phyloP scores from a whole-genome alignment of 2,113 vertebrate genomes.

The Mustela nigripes region DNA sequence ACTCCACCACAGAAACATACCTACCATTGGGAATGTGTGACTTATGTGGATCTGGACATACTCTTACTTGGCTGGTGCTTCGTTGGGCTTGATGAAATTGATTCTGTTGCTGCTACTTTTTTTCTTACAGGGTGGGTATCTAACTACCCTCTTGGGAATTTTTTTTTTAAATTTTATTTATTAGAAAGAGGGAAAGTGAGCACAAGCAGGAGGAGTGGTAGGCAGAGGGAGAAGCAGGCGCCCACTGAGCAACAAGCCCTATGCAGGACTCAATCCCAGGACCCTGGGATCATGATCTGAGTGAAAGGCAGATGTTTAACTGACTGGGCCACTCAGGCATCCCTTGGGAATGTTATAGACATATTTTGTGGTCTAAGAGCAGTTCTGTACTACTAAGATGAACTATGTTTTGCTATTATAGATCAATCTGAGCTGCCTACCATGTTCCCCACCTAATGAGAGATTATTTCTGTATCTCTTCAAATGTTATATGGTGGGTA shows the following conservation, averaged over 20 bases:
- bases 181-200: too few relatives aligned
- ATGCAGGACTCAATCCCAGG: too few relatives aligned
- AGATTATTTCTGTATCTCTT: constrained; percentile 44
- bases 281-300: too few relatives aligned
- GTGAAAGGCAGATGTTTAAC: too few relatives aligned
- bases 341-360: not conserved
- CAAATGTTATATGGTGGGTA: not conserved
- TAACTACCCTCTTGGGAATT: not conserved
- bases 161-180: too few relatives aligned
- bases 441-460: not conserved
- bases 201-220: too few relatives aligned
- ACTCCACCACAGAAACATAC: not conserved
- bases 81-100: not conserved
- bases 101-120: not conserved
- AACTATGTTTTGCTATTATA: not conserved
- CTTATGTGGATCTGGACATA: not conserved
- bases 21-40: not conserved
- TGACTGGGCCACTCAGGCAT: too few relatives aligned
- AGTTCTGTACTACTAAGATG: not conserved
- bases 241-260: too few relatives aligned
- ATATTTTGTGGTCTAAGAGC: not conserved
- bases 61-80: not conserved
- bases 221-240: too few relatives aligned
- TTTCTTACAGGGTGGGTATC: not conserved
- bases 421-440: constrained; percentile 16